Base-by-base conservation (phyloP, 2,888 invertebrate species). In the Orthosia gracilis region DNA sequence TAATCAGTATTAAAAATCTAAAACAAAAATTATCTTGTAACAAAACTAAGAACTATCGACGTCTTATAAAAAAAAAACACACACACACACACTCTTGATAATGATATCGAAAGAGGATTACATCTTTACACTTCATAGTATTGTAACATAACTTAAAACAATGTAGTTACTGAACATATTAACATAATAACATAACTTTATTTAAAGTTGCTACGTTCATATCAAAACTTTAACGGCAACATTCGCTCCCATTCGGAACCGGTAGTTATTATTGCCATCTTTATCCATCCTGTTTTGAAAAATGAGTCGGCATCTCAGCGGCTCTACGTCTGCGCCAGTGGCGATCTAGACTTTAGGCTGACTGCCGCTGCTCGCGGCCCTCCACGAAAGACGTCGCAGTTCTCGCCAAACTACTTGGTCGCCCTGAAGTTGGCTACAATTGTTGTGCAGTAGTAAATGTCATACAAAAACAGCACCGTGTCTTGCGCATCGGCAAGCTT, bases 251-350 rank as follows among this genome's bases (percentile, higher is more conserved):
- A n/a, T 26, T 54, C 75, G 75, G 66, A 57, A 68, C 45, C 75
- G 67, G 63, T 57, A 68, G 54, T 74, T 54, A 26, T 49, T 79
- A 73, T 73, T 68, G 81, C 81, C 21, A 50, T 81, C 82, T 62
- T 65, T 69, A 18, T 76, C 62, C 23, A 52, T 23, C 26, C 26
- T 13, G 23, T 45, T 49, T 31, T 26, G n/a, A 81, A 59, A 63
- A 50, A 62, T 50, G 82, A 76, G 55, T 84, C 23, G 23, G 7
- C 40, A n/a, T 21, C 15, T 52, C 55, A 31, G 70, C 3, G 45
- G 21, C 47, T 64, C 26, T 62, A 49, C 58, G 65, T 52, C 40
- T 69, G 76, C 69, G 81, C 71, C 66, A 81, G 85, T 84, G 4
- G 26, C 65, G 2, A 52, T 71, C 69, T 59, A 76, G 70, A 76